A percentile compares a stretch with the other conserved stretches of the same genome.
phyloP scores from a whole-genome alignment of 35 echinoderm and acorn worm species.

The Holothuria glaberrima region DNA sequence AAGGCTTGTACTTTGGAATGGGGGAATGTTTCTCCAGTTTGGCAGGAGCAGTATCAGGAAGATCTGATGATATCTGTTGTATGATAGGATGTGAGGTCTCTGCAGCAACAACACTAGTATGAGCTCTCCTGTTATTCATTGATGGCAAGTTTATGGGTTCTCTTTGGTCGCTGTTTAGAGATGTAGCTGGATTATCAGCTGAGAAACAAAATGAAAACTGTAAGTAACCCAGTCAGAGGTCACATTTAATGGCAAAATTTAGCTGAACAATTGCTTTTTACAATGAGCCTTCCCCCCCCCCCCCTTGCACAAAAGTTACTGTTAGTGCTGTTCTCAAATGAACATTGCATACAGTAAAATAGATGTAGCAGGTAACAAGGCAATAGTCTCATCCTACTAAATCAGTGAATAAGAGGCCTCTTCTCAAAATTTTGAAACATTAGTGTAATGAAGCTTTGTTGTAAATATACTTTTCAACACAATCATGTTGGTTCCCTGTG shows the following conservation, averaged over 20 bases:
- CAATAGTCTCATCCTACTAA: no score
- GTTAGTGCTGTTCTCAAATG: no score
- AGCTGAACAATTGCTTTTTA: not conserved
- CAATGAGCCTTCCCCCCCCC: no score
- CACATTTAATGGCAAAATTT: not conserved
- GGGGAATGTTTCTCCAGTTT: conserved; percentile 61
- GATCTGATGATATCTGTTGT: not conserved
- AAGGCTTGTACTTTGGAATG: conserved; percentile 72
- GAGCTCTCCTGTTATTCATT: conserved; percentile 31
- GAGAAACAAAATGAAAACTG: not conserved
- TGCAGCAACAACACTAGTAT: conserved; percentile 31
- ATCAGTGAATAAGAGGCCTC: no score
- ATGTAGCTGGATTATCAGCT: conserved; percentile 94
- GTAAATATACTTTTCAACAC: no score
- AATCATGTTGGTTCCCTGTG: no score
- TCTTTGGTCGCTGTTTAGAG: conserved; percentile 65
- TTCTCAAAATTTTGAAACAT: no score
- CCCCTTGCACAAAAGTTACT: no score
- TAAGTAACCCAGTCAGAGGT: no score
- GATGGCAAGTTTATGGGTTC: conserved; percentile 67
- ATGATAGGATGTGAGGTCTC: conserved; percentile 19
- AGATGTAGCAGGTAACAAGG: no score
- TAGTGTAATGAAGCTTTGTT: no score
- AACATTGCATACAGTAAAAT: no score
- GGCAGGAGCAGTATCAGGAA: conserved; percentile 69